Conservation (phyloP, 2,888 invertebrate genomes). For the Troides oblongomaculatus region DNA sequence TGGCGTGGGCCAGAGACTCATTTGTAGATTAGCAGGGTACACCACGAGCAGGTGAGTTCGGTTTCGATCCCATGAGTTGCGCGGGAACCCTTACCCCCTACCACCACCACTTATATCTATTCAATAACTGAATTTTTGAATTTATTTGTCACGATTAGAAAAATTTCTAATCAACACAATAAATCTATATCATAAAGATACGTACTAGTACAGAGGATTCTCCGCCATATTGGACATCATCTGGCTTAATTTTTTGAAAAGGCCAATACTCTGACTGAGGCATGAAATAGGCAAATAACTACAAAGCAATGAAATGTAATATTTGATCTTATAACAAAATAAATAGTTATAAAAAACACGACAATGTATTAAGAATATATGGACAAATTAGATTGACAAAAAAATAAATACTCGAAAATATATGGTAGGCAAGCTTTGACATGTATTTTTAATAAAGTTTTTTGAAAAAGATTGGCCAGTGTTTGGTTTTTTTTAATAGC, state of each 20-base stretch:
- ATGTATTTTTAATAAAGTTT: conserved; percentile 2
- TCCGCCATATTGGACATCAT: conserved; percentile 34
- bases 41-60: too few relatives aligned
- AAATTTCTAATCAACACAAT: neutral
- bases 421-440: conserved; percentile 8
- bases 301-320: neutral
- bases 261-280: conserved; percentile 64
- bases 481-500: neutral
- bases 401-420: conserved; percentile 15
- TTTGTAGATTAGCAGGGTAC: too few relatives aligned
- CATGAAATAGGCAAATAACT: conserved; percentile 40
- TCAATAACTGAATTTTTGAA: too few relatives aligned
- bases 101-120: too few relatives aligned
- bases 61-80: too few relatives aligned
- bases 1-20: too few relatives aligned
- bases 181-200: conserved; percentile 6
- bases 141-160: neutral
- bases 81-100: too few relatives aligned
- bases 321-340: conserved; percentile 4
- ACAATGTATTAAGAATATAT: conserved; percentile 21
- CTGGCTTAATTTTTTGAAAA: conserved; percentile 39
- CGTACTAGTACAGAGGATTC: conserved; percentile 42
- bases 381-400: conserved; percentile 10
- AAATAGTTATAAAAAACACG: neutral
- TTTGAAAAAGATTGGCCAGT: conserved; percentile 11